Percentiles rank a stretch among this genome's conserved stretches.
Conservation (phyloP, 2,113 vertebrate species). For the Pagrus major region DNA sequence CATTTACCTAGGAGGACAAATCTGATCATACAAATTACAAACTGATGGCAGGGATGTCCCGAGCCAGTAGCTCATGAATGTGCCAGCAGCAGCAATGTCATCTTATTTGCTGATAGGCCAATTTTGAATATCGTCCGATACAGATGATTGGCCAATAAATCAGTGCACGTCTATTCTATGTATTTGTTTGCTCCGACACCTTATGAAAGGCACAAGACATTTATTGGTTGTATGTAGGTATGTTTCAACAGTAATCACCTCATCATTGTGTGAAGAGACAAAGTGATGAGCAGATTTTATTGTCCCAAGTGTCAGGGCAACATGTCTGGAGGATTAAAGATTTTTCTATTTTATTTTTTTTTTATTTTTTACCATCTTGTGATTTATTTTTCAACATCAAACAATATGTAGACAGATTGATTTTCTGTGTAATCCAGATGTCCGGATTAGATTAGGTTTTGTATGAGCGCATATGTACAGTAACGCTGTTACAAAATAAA, state of each 20-base stretch:
- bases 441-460: conserved; percentile 45
- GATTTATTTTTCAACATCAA: conserved; percentile 24
- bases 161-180: too few species aligned
- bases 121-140: too few species aligned
- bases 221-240: too few species aligned
- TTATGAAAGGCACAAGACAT: background rate
- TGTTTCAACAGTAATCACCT: background rate
- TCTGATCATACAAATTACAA: too few species aligned
- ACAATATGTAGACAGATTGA: conserved; percentile 49
- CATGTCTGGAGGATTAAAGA: conserved; percentile 38
- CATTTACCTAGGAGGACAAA: too few species aligned
- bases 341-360: conserved; percentile 16
- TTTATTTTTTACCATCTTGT: conserved; percentile 20
- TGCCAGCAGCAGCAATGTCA: too few species aligned
- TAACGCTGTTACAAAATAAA: conserved; percentile 8
- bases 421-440: conserved; percentile 52
- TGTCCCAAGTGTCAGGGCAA: background rate
- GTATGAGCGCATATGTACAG: conserved; percentile 20
- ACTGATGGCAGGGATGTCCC: too few species aligned
- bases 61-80: too few species aligned
- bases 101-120: too few species aligned
- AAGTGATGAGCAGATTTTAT: conserved; percentile 15
- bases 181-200: background rate
- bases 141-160: too few species aligned
- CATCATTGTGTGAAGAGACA: conserved; percentile 2